phyloP scores from a whole-genome alignment of 2,797 vertebrate genomes.

The Brachyrhaphis roseni region DNA sequence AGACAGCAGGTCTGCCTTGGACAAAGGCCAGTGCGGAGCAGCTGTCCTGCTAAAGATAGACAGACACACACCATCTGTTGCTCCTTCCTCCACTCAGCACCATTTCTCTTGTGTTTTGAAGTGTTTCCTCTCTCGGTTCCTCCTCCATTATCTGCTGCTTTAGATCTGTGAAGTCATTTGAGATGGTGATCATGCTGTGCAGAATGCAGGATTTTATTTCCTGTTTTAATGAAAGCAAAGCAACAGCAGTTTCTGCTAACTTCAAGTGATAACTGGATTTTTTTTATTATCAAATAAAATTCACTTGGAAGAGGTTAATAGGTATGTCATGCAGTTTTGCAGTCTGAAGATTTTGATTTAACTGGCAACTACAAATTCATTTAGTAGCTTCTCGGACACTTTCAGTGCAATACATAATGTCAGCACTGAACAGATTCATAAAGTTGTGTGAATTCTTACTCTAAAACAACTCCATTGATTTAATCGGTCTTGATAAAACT shows the following conservation, averaged over 20 bases:
- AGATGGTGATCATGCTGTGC: constrained; percentile 41
- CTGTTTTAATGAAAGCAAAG: constrained; percentile 15
- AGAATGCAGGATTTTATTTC: constrained; percentile 13
- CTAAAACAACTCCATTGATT: neutral
- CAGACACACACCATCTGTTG: constrained; percentile 65
- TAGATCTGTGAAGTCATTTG: constrained; percentile 17
- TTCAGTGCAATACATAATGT: neutral
- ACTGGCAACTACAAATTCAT: neutral
- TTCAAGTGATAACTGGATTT: neutral
- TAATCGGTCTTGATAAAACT: too few species aligned
- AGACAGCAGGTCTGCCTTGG: constrained; percentile 56
- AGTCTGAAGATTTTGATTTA: neutral
- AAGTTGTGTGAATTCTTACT: neutral
- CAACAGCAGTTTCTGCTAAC: neutral
- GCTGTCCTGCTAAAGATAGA: constrained; percentile 67
- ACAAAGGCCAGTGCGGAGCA: constrained; percentile 49
- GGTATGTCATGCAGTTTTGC: neutral
- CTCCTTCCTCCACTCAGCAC: constrained; percentile 33
- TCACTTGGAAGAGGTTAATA: neutral
- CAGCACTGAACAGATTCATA: neutral
- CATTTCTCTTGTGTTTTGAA: constrained; percentile 6
- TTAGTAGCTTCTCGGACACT: neutral
- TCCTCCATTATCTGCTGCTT: constrained; percentile 19
- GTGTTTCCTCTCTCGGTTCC: constrained; percentile 35
- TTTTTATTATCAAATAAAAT: neutral